Base-by-base conservation (phyloP, 2,113 vertebrate genomes). In the Scalopus aquaticus region DNA sequence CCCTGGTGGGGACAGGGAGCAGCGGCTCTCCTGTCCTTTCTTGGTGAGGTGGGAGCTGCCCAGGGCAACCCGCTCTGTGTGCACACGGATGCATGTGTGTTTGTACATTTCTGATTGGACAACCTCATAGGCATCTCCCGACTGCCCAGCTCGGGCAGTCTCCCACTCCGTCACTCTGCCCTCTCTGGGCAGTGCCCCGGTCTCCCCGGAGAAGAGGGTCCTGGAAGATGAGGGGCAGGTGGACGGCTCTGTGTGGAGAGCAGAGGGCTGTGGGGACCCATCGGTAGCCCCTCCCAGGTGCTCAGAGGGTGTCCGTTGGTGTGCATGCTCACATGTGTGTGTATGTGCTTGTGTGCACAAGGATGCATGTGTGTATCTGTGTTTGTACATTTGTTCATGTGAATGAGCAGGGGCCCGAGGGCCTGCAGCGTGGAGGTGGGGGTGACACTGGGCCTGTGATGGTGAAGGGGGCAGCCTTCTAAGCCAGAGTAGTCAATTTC, bases 371-470 rank as follows among this genome's bases (percentile, higher is more conserved):
- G 69, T 60, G 17, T 42, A 30, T 13, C 46, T 22, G 26, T 0
- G 22, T n/a, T n/a, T 8, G 42, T 13, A 16, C 2, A 67, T 67
- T 35, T 16, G 5, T 17, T 35, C 4, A 0, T 1, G 58, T 19
- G 35, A n/a, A 5, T 22, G 51, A 5, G 5, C 39, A 4, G 35
- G 42, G 35, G 81, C 12, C 35, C 0, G 1, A 24, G 37, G 64
- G n/a, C 5, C 28, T 22, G 42, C 0, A 3, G 20, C 42, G 6
- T 37, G 58, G 4, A 4, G 2, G 20, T 2, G 1, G 26, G 5
- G 12, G 54, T 17, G 51, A 30, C 32, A 2, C 37, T 15, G 49
- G 64, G n/a, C 20, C 51, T 70, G 60, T 3, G 56, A 22, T 4
- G 2, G n/a, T 32, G 24, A 44, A 10, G 11, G 7, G 4, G 72